Evolutionary conservation across 2,888 invertebrate genomes (phyloP).

Genomic region (Ectobius pallidus): DNA sequence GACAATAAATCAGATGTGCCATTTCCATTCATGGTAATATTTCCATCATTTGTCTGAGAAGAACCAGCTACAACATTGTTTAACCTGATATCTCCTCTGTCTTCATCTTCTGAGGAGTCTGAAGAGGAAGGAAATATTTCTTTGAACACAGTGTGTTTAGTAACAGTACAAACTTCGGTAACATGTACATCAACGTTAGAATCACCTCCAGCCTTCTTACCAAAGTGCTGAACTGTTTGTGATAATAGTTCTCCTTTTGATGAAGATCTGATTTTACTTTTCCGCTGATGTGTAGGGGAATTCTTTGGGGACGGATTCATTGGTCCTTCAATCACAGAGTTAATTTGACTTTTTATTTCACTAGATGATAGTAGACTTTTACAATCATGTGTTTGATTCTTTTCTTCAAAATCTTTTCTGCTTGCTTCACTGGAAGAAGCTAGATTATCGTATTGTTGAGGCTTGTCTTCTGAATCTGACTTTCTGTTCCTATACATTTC

Average conservation of each 20-base stretch:
- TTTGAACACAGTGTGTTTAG: conserved; percentile 24
- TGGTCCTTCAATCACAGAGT: background rate
- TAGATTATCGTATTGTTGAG: background rate
- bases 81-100: conserved; percentile 19
- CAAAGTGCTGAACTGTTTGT: conserved; percentile 4
- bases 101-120: conserved; percentile 35
- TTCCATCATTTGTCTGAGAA: too few relatives aligned
- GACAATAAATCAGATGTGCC: background rate
- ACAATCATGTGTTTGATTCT: too few relatives aligned
- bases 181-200: background rate
- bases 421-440: background rate
- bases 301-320: background rate
- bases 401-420: background rate
- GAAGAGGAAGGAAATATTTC: conserved; percentile 31
- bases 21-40: background rate
- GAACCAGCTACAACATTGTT: background rate
- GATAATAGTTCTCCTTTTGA: background rate
- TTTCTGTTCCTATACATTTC: background rate
- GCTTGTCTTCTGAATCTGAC: background rate
- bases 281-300: background rate
- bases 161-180: background rate
- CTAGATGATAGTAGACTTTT: too few relatives aligned
- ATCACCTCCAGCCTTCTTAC: background rate
- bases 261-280: conserved; percentile 1
- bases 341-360: background rate